A percentile compares a stretch with the other conserved stretches of the same genome.
Evolutionary conservation across 1,140 invertebrate species (phyloP).

Genomic region (Amphibalanus amphitrite): DNA sequence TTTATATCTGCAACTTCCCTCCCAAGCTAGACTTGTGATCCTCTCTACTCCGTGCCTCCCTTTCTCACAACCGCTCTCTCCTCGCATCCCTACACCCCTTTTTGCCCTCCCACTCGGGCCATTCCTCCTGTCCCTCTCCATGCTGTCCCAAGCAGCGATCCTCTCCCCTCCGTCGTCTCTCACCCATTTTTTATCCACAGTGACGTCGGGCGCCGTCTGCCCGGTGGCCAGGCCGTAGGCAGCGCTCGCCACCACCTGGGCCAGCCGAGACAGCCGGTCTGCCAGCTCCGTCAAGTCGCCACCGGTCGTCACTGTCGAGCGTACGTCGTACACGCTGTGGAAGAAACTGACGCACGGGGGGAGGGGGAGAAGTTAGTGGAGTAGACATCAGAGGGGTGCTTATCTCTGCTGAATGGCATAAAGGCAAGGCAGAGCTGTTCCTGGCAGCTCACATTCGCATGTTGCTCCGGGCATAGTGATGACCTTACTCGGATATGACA

Average conservation of each 20-base stretch:
- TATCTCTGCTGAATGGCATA: not conserved
- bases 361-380: not conserved
- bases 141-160: too few species aligned
- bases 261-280: not conserved
- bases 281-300: not conserved
- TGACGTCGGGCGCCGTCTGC: not conserved
- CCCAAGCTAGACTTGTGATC: too few species aligned
- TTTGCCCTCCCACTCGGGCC: too few species aligned
- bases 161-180: not conserved
- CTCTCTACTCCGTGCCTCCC: too few species aligned
- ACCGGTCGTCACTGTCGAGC: not conserved
- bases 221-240: not conserved
- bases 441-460: not conserved
- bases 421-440: not conserved
- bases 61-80: too few species aligned
- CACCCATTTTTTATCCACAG: not conserved
- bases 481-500: not conserved
- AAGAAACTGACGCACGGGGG: not conserved
- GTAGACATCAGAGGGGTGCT: not conserved
- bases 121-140: too few species aligned
- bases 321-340: conserved; percentile 8
- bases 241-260: not conserved
- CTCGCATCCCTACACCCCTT: too few species aligned
- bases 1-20: too few species aligned
- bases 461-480: not conserved